Evolutionary conservation across 2,888 invertebrate genomes (phyloP).

Genomic region (Leptopterna dolabrata): DNA sequence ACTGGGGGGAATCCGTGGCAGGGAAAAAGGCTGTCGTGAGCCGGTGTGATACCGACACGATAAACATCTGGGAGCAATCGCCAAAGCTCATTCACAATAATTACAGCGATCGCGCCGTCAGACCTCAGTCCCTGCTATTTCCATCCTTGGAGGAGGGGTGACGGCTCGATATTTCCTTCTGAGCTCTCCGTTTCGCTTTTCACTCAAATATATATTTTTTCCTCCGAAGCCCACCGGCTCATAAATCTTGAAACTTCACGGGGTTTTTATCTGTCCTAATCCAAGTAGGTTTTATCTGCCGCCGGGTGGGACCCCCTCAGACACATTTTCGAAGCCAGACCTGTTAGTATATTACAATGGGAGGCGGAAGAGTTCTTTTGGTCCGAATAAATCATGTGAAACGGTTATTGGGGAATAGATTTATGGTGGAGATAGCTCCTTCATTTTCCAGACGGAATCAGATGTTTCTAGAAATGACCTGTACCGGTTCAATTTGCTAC

Average conservation of each 20-base stretch:
- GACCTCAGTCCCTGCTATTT: conserved; percentile 17
- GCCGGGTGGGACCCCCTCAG: not conserved
- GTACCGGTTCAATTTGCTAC: too few species aligned
- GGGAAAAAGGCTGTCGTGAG: conserved; percentile 10
- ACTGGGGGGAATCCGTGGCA: not conserved
- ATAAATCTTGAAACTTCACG: not conserved
- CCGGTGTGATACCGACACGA: conserved; percentile 21
- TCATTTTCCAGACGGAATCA: not conserved
- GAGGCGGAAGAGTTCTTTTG: not conserved
- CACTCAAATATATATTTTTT: conserved; percentile 19
- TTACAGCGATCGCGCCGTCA: conserved; percentile 30
- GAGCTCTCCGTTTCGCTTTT: conserved; percentile 8
- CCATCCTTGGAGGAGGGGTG: not conserved
- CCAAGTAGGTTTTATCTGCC: not conserved
- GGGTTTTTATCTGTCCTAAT: conserved; percentile 1
- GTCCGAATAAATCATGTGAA: conserved; percentile 3
- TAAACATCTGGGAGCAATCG: conserved; percentile 40
- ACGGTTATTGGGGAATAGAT: not conserved
- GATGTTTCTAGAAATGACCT: not conserved
- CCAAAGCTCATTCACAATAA: conserved; percentile 52
- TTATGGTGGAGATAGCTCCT: not conserved
- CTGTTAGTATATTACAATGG: conserved; percentile 38
- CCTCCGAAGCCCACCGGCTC: not conserved
- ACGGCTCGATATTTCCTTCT: conserved; percentile 29
- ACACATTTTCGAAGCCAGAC: conserved; percentile 35